Evolutionary conservation across 2,888 invertebrate genomes (phyloP).

Genomic region (Stramonita haemastoma): DNA sequence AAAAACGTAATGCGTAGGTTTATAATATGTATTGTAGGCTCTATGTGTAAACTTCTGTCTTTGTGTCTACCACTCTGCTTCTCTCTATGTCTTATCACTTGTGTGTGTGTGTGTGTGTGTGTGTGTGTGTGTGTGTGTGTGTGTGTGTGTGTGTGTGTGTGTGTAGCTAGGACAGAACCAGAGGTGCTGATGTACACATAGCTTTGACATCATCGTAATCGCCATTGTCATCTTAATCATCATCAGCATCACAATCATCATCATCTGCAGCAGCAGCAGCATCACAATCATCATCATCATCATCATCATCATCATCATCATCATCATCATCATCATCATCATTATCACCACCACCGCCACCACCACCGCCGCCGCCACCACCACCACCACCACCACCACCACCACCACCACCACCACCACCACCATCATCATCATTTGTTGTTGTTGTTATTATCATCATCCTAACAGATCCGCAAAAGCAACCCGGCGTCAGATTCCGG

Average conservation of each 20-base stretch:
- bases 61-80: too few relatives aligned
- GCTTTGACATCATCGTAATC: too few relatives aligned
- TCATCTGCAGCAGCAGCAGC: neutral
- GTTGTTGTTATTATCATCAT: neutral
- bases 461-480: constrained; percentile 51
- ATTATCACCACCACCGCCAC: neutral
- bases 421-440: neutral
- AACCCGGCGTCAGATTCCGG: constrained; percentile 63
- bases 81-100: too few relatives aligned
- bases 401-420: neutral
- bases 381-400: neutral
- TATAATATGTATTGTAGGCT: too few relatives aligned
- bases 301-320: neutral
- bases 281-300: neutral
- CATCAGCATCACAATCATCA: neutral
- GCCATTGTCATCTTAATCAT: neutral
- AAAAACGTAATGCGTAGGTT: too few relatives aligned
- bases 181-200: too few relatives aligned
- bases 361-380: neutral
- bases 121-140: neutral
- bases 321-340: too few relatives aligned
- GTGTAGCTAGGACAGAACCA: too few relatives aligned
- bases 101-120: too few relatives aligned
- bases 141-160: neutral
- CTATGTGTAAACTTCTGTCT: too few relatives aligned